phyloP scores from a whole-genome alignment of 2,797 vertebrate genomes.

The Petrocephalus sullivani region DNA sequence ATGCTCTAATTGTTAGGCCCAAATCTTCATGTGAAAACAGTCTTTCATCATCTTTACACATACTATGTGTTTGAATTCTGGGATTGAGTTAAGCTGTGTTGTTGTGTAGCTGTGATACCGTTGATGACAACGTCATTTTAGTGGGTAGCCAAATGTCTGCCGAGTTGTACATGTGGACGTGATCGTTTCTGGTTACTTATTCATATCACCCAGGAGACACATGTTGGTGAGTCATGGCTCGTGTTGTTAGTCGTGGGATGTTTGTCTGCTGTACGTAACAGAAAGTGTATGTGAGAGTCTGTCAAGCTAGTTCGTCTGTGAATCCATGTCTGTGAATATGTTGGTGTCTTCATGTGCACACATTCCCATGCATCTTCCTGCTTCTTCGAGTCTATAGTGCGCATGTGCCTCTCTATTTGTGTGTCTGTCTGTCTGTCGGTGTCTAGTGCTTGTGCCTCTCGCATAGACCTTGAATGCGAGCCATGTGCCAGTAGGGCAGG shows the following conservation, averaged over 20 bases:
- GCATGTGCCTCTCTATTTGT: slow-evolving; percentile 19
- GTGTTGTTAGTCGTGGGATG: background rate
- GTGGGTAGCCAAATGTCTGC: background rate
- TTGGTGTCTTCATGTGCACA: background rate
- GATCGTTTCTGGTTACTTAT: background rate
- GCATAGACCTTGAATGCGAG: background rate
- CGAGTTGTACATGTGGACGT: background rate
- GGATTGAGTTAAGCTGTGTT: background rate
- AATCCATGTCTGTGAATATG: background rate
- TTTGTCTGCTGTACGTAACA: background rate
- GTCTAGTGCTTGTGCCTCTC: background rate
- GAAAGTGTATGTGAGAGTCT: background rate
- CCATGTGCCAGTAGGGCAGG: background rate
- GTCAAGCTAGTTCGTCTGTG: background rate
- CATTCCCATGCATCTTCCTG: background rate
- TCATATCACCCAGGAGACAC: background rate
- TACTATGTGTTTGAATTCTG: background rate
- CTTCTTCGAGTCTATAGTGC: background rate
- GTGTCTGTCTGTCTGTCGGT: background rate
- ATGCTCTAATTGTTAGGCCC: background rate
- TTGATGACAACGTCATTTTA: background rate
- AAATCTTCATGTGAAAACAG: background rate
- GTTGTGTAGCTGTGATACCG: background rate
- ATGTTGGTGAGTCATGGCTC: background rate
- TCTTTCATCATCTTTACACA: background rate